phyloP scores from a whole-genome alignment of 2,888 invertebrate genomes.

The Philereme transversata region DNA sequence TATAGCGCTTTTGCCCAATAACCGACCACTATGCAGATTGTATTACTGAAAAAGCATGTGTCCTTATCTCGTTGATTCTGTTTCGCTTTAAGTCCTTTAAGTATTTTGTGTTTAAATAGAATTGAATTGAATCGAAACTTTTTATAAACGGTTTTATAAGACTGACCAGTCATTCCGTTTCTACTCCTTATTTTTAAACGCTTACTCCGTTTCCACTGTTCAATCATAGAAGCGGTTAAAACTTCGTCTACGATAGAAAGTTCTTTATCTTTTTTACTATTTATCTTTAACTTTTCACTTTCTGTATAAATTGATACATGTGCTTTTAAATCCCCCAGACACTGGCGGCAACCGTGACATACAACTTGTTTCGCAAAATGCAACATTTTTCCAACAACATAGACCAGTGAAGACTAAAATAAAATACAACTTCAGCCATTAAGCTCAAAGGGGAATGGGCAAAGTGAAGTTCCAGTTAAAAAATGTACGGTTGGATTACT shows the following conservation, averaged over 20 bases:
- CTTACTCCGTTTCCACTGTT: not conserved
- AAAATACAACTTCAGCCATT: slow-evolving; percentile 64
- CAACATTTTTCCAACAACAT: slow-evolving; percentile 59
- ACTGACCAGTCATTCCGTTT: not conserved
- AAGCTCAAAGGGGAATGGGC: slow-evolving; percentile 38
- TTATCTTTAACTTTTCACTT: slow-evolving; percentile 15
- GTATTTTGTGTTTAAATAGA: too few species aligned
- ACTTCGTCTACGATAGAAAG: slow-evolving; percentile 4
- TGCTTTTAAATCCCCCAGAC: slow-evolving; percentile 20
- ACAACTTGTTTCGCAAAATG: slow-evolving; percentile 21
- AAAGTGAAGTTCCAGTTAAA: slow-evolving; percentile 32
- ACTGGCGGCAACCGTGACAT: slow-evolving; percentile 21
- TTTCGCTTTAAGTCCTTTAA: too few species aligned
- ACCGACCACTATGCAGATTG: too few species aligned
- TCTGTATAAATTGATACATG: slow-evolving; percentile 24
- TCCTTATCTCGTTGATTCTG: too few species aligned
- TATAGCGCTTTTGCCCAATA: too few species aligned
- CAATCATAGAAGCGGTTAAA: not conserved
- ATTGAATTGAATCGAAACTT: not conserved
- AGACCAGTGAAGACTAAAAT: slow-evolving; percentile 53
- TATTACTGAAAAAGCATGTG: too few species aligned
- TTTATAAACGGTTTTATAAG: not conserved
- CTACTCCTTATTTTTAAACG: not conserved
- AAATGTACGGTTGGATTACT: slow-evolving; percentile 8
- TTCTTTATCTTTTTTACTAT: slow-evolving; percentile 8